A percentile compares a stretch with the other conserved stretches of the same genome.
These are phyloP conservation scores for Kryptopterus vitreolus DNA, from an alignment of 2,797 vertebrate genomes.

Conservation along the genomic window DNA sequence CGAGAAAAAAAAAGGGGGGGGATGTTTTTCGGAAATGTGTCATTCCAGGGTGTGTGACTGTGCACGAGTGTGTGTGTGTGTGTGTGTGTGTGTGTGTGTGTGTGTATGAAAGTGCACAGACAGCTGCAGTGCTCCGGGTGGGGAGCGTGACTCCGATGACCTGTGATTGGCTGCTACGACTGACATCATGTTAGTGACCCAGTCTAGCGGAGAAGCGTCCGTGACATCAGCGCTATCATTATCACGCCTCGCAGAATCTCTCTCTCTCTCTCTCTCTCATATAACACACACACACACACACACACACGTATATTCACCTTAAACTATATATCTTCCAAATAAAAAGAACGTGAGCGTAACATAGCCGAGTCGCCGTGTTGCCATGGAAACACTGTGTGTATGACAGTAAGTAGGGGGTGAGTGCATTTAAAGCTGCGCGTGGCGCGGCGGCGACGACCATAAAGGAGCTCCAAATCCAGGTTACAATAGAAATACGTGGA, in stretches of 20 bases:
- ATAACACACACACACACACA: constrained; percentile 23
- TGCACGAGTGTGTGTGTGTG: constrained; percentile 12
- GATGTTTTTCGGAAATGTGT: constrained; percentile 22
- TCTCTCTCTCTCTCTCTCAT: constrained; percentile 14
- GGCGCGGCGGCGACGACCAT: too few species aligned
- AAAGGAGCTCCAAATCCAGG: neutral
- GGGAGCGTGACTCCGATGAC: constrained; percentile 20
- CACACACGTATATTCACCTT: too few species aligned
- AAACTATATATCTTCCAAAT: too few species aligned
- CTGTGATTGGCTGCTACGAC: constrained; percentile 60
- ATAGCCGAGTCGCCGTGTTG: too few species aligned
- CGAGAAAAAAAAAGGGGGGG: neutral
- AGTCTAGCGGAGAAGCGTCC: constrained; percentile 61
- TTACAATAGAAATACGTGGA: constrained; percentile 2
- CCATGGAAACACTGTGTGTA: too few species aligned
- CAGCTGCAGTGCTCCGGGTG: constrained; percentile 56
- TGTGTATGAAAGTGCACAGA: constrained; percentile 30
- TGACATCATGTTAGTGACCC: constrained; percentile 74
- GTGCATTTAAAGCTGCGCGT: too few species aligned
- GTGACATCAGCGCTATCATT: constrained; percentile 62
- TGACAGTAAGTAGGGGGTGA: too few species aligned
- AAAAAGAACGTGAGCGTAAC: too few species aligned
- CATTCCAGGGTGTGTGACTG: constrained; percentile 23
- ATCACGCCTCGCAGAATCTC: constrained; percentile 25
- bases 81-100: constrained; percentile 43